Conservation (phyloP, 2,113 vertebrate species). For the Dunckerocampus dactyliophorus region DNA sequence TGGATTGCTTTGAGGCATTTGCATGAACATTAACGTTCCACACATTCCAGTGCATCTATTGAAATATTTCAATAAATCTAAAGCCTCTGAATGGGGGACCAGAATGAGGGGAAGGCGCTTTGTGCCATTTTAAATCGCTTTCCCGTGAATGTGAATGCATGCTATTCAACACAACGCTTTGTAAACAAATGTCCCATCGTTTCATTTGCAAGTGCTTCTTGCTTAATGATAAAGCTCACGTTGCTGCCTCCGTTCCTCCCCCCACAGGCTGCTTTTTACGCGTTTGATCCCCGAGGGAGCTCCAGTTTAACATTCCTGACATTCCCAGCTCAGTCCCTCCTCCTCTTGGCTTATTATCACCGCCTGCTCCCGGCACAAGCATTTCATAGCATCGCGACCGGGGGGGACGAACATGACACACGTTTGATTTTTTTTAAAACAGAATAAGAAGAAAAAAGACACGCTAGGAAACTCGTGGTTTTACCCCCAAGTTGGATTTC, state of each 20-base stretch:
- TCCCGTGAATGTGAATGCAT: background rate
- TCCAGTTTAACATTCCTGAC: slow-evolving; percentile 90
- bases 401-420: slow-evolving; percentile 43
- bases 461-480: slow-evolving; percentile 18
- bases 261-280: slow-evolving; percentile 58
- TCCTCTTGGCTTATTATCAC: slow-evolving; percentile 77
- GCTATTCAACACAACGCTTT: background rate
- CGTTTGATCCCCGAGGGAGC: slow-evolving; percentile 80
- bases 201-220: slow-evolving; percentile 16
- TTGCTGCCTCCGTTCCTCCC: slow-evolving; percentile 16
- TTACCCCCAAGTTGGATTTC: slow-evolving; percentile 25
- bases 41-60: no score
- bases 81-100: no score
- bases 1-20: no score
- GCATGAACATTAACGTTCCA: no score
- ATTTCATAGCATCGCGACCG: slow-evolving; percentile 50
- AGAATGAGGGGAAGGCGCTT: background rate
- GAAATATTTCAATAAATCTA: no score
- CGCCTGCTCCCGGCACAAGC: slow-evolving; percentile 58
- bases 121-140: background rate
- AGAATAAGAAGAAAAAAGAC: background rate
- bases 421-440: slow-evolving; percentile 26
- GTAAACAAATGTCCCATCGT: slow-evolving; percentile 1
- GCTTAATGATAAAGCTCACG: slow-evolving; percentile 23
- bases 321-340: slow-evolving; percentile 81